Base-by-base conservation (phyloP, 2,888 invertebrate genomes). In the Cyclophora albipunctata region DNA sequence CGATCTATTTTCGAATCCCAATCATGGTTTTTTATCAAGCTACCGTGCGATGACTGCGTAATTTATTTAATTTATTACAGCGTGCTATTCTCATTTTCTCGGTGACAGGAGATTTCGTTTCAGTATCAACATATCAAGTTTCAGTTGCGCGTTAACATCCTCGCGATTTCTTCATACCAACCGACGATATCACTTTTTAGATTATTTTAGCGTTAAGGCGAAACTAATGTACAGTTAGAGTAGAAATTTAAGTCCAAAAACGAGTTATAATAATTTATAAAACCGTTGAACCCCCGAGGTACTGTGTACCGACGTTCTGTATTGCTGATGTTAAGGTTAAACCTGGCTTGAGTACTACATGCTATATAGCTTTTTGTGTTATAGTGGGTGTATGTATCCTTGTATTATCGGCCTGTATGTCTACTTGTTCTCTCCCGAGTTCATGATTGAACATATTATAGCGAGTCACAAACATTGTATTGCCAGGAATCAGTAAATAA, bases 401-500 rank as follows among this genome's bases (percentile, higher is more conserved):
- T 68, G 62, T 75, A 74, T 73, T 69, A 68, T 59, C 63, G 61
- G 68, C 67, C 74, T 73, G 64, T 69, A 63, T 70, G 59, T 71
- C 68, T 64, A 60, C 62, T 61, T 63, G 61, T 63, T 67, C 69
- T 73, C 66, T 69, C 59, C 67, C 59, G 55, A 66, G 75, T 79
- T 77, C 73, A 75, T 68, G 66, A 64, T 67, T 5, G 37, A 66
- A 71, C 66, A 48, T 74, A 72, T 68, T 57, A 68, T 71, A 75
- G 79, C 73, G 71, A 79, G 84, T 84, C 86, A 78, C 81, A 80
- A 83, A 82, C 73, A 75, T 81, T 88, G 86, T 89, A 86, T 84
- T 86, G 88, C 87, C 91, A 90, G 91, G 91, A 90, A 91, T 90
- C 91, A 90, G 90, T 90, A 85, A 91, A 91, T 86, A 90, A 91